These are phyloP conservation scores for Muschampia plurimacula DNA, from an alignment of 2,888 invertebrate genomes.

Conservation along the genomic window DNA sequence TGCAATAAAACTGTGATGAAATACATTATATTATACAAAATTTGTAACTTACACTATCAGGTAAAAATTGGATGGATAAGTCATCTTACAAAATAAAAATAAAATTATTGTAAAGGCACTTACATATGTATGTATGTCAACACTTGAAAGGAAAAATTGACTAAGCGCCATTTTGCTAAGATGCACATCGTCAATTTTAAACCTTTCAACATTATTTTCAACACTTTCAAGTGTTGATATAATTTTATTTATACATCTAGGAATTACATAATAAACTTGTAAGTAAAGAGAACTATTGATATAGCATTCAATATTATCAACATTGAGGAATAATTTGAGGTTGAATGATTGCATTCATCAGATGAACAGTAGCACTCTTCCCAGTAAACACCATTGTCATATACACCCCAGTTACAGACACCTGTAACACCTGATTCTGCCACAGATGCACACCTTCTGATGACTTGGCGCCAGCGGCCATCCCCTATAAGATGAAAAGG, in stretches of 20 bases:
- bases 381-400: constrained; percentile 97
- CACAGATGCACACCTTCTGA: constrained; percentile 95
- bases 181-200: no score
- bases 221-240: no score
- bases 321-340: constrained; percentile 55
- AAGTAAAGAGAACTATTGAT: constrained; percentile 3
- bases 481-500: constrained; percentile 89
- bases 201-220: no score
- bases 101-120: constrained; percentile 3
- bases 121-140: background rate
- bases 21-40: background rate
- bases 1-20: no score
- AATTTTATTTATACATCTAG: background rate
- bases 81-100: background rate
- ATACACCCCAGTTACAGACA: constrained; percentile 98
- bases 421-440: constrained; percentile 96
- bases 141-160: no score
- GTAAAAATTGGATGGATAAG: constrained; percentile 2
- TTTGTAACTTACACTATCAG: background rate
- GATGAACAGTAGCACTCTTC: constrained; percentile 98
- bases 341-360: constrained; percentile 92
- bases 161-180: no score
- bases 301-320: constrained; percentile 30
- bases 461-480: constrained; percentile 96
- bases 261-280: background rate